Base-by-base conservation (phyloP, 1,140 invertebrate species). In the Caenorhabditis tropicalis region DNA sequence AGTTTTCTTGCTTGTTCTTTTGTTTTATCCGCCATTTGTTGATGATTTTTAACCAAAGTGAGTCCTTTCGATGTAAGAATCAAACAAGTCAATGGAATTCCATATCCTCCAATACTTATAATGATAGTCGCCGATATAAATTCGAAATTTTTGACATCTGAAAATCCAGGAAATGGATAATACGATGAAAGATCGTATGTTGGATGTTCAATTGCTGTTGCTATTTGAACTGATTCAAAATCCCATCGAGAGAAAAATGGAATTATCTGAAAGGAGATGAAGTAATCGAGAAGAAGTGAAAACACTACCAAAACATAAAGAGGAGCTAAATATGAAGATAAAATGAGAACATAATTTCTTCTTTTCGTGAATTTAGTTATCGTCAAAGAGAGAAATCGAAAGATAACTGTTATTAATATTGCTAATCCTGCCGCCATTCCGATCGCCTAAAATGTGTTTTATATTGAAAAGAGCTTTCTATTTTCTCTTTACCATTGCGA, bases 151-250 rank as follows among this genome's bases (percentile, higher is more conserved):
- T 36, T 36, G 16, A 65, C 16, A n/a, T 65, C 58, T 5, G 58
- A 65, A 65, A 65, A 65, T 33, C 58, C 58, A 19, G 58, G 29
- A n/a, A 65, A 65, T 19, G 58, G 58, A 19, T 27, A 65, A 65
- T 65, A 65, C 1, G 16, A 19, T 19, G 58, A 19, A 0, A 65
- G 16, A 24, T 65, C 36, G 16, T 65, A 65, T 0, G 58, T 65
- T 5, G 58, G 31, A 19, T 65, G 58, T 1, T 65, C 58, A 1
- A 33, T 5, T 33, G 31, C 31, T 16, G 58, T 65, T 0, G 31
- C 29, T 5, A 19, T 0, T 65, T 65, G 58, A 36, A 65, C 58
- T 33, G 29, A 19, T 6, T 33, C 0, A 21, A 65, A 65, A 36
- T 65, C 58, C 58, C 58, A 36, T 16, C 21, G 58, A 19, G 58